Evolutionary conservation across 2,797 vertebrate species (phyloP).

Genomic region (Paratrypauchen microcephalus): DNA sequence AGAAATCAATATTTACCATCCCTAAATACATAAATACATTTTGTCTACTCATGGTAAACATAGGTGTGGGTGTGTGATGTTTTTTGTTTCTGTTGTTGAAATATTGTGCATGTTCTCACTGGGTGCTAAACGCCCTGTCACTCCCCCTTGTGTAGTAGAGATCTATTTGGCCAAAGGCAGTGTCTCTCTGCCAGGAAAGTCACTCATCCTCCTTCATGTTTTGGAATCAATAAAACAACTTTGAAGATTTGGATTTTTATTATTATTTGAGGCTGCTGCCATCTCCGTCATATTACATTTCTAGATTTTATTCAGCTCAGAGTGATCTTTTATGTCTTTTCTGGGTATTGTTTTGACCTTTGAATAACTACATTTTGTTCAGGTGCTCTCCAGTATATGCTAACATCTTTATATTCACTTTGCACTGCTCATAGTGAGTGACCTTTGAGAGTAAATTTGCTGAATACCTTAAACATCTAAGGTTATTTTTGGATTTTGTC

Average conservation of each 20-base stretch:
- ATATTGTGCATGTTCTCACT: background rate
- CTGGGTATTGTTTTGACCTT: background rate
- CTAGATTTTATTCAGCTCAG: background rate
- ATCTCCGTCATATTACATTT: background rate
- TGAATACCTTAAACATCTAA: background rate
- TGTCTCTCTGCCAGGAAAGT: slow-evolving; percentile 3
- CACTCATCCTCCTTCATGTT: slow-evolving; percentile 5
- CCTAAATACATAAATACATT: no score
- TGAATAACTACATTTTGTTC: background rate
- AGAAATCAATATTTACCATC: no score
- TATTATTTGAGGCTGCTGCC: background rate
- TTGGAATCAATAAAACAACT: slow-evolving; percentile 5
- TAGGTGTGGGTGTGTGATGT: background rate
- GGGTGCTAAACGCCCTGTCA: background rate
- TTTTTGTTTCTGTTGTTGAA: background rate
- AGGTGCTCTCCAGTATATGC: background rate
- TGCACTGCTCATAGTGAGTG: background rate
- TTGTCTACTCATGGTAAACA: no score
- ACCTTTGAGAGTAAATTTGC: background rate
- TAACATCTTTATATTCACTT: background rate
- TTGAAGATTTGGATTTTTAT: slow-evolving; percentile 3
- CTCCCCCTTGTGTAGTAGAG: background rate
- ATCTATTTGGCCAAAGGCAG: slow-evolving; percentile 2
- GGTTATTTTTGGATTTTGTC: background rate
- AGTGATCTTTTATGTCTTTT: background rate